Evolutionary conservation across 2,888 invertebrate genomes (phyloP), one percentile per base, ranked within the genome.

Genomic region (Temnothorax unifasciatus): DNA sequence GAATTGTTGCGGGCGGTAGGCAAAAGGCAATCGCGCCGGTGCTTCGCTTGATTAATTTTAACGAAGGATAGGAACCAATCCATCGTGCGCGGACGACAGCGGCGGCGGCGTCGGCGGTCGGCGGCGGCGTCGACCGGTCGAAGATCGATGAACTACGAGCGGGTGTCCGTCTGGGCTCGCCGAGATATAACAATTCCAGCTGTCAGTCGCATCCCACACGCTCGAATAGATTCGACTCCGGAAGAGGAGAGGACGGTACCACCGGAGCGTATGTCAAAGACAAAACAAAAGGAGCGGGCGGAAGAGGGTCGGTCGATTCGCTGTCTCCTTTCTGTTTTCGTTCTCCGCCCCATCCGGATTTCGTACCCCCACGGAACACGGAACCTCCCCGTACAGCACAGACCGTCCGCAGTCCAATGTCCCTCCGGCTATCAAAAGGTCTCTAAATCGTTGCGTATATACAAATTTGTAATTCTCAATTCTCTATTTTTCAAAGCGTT

Each of bases 171-270:
- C 76, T 50, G 64, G 66, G 47, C 68, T 50, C 73, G 57, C 69
- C 68, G 84, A 69, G 75, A 86, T 86, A 89, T 89, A 90, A 92
- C 91, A 91, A 90, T 92, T 90, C 79, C 82, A 89, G 74, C 90
- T 91, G 90, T 91, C 90, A 91, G 84, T 90, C 89, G 91, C 90
- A 91, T 88, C 86, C 90, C 87, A 87, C 87, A 85, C 86, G 86
- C 61, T 84, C 86, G 79, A 89, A 84, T 85, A 85, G 90, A 87
- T 90, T 90, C 84, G 77, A 50, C 57, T 25, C 41, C 38, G 47
- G 44, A 47, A 52, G 57, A 29, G 71, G 41, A 50, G 50, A 71
- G 59, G 47, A 50, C 34, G 52, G 52, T n/a, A 69, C n/a, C 29
- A n/a, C 44, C 29, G n/a, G 77, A 77, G 69, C 77, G 69, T 77